Evolutionary conservation across 2,888 invertebrate species (phyloP), one percentile per base, ranked within the genome.

Genomic region (Busseola fusca): DNA sequence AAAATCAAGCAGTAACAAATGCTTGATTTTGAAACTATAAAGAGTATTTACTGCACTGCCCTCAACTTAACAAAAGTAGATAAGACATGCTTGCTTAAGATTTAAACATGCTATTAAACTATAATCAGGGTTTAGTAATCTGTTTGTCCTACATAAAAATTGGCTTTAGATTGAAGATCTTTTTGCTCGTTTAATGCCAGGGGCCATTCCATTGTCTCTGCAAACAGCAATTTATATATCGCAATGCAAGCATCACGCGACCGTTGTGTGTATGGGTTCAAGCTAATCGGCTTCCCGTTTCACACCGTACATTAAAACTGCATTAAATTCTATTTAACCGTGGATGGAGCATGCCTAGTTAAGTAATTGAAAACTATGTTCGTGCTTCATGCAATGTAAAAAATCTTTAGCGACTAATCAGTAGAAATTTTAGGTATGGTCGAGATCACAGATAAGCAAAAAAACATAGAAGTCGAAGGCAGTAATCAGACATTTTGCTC

Each of bases 261-360:
- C 86, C 86, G 86, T 88, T 88, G 87, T 86, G 83, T 86, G 81
- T 86, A 83, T 83, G 80, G 78, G 78, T 82, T 82, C 82, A 78
- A 81, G 88, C 89, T 91, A 93, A 93, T 92, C 90, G 89, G 87
- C 89, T 91, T 87, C 87, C 89, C 89, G 89, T 87, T 92, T 90
- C 89, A 88, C 88, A 90, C 89, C 90, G 87, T 91, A 91, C 93
- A 94, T 94, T 94, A 94, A 94, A 94, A 93, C 87, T 91, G 91
- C 93, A 94, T 94, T 93, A 93, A 92, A 93, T 91, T 92, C 89
- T 91, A 92, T 94, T 94, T 92, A 92, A 90, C 91, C 87, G 86
- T 87, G 84, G 84, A 90, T 90, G 90, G 88, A 91, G 87, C 88
- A 88, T 86, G 89, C 85, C 89, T 88, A 87, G 89, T 91, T 92